These are phyloP conservation scores for western clawed frog (Xenopus tropicalis) DNA, from an alignment of 2,113 vertebrate species.

Conservation along the genomic window UCB_Xtro_10.0 CM004446.2:58945501-58946000, in stretches of 20 bases:
- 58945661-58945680: conserved; percentile 27
- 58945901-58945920: not conserved
- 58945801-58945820: conserved; percentile 43
- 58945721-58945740: conserved; percentile 13
- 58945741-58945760: conserved; percentile 35
- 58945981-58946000: not conserved
- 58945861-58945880: conserved; percentile 36
- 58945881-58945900: not conserved
- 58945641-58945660: conserved; percentile 7
- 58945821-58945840: conserved; percentile 37
- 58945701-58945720: conserved; percentile 41
- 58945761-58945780: conserved; percentile 45
- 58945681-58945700: not conserved
- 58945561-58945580: too few relatives aligned
- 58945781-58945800: conserved; percentile 41
- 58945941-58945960: not conserved
- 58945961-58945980: not conserved
- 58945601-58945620: not conserved
- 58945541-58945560: too few relatives aligned
- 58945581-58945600: too few relatives aligned
- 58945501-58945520: too few relatives aligned
- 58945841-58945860: conserved; percentile 19
- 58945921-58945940: not conserved
- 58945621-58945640: conserved; percentile 14
- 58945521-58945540: too few relatives aligned